Conservation (phyloP, 2,888 invertebrate genomes). For the Pachycephus smyrnensis region DNA sequence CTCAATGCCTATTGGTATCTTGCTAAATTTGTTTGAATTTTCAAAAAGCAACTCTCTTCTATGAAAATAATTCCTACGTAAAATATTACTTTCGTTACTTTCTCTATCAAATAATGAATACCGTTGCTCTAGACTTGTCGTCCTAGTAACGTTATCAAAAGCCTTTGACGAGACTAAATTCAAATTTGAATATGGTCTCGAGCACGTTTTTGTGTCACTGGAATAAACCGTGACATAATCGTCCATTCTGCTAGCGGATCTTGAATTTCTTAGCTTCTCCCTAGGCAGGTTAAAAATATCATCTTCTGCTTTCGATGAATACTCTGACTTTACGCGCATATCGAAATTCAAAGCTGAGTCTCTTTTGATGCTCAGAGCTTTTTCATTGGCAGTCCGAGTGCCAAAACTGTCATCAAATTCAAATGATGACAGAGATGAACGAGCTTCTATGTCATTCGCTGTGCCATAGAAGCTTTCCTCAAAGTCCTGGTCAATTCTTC, state of each 20-base stretch:
- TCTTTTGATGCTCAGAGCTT: neutral
- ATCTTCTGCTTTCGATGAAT: neutral
- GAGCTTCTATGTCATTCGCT: neutral
- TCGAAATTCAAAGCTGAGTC: slow-evolving; percentile 17
- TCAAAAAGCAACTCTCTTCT: neutral
- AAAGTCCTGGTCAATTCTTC: slow-evolving; percentile 33
- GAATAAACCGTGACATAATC: neutral
- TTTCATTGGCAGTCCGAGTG: neutral
- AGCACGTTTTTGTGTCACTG: neutral
- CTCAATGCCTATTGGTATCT: neutral
- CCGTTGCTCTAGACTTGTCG: neutral
- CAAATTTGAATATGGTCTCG: neutral
- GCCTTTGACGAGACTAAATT: neutral
- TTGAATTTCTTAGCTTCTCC: neutral
- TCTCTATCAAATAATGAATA: neutral
- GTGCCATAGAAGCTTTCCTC: slow-evolving; percentile 7
- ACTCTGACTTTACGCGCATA: neutral
- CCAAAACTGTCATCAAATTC: neutral
- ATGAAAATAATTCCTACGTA: neutral
- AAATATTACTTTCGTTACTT: neutral
- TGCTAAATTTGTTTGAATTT: neutral
- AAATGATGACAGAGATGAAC: neutral
- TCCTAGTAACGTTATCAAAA: neutral
- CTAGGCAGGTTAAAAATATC: slow-evolving; percentile 14
- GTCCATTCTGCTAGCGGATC: neutral